These are phyloP conservation scores for Sceliomorpha sp. DNA, from an alignment of 2,888 invertebrate species.

Conservation along the genomic window DNA sequence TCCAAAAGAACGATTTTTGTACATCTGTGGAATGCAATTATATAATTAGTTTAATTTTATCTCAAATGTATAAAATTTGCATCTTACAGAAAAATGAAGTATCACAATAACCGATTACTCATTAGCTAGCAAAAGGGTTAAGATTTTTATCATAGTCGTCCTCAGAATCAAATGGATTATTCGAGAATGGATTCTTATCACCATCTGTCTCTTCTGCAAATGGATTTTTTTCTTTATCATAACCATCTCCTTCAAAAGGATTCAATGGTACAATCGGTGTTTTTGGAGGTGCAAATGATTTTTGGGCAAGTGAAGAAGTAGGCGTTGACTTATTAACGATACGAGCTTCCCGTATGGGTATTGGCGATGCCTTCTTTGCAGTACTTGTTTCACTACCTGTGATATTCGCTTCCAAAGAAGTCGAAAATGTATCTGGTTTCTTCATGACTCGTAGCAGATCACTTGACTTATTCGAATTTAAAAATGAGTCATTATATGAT, in stretches of 20 bases:
- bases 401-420: constrained; percentile 84
- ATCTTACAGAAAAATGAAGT: not conserved
- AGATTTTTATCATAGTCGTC: constrained; percentile 89
- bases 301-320: constrained; percentile 72
- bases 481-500: constrained; percentile 60
- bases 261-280: constrained; percentile 74
- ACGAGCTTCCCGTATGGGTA: constrained; percentile 72
- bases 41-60: too few relatives aligned
- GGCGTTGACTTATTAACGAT: constrained; percentile 71
- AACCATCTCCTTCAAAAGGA: constrained; percentile 80
- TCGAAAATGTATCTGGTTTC: constrained; percentile 81
- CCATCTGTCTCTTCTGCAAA: constrained; percentile 82
- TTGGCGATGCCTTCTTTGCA: constrained; percentile 69
- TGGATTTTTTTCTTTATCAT: constrained; percentile 85
- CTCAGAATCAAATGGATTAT: constrained; percentile 83
- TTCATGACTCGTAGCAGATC: constrained; percentile 61
- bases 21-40: too few relatives aligned
- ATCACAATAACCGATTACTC: not conserved
- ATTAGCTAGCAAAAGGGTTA: constrained; percentile 85
- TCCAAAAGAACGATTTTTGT: too few relatives aligned
- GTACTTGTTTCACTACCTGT: constrained; percentile 65
- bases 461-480: constrained; percentile 51
- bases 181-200: constrained; percentile 82
- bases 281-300: constrained; percentile 71
- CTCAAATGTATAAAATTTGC: too few relatives aligned